These are phyloP conservation scores for Puma concolor DNA, from an alignment of 2,113 vertebrate species.

Conservation along the genomic window DNA sequence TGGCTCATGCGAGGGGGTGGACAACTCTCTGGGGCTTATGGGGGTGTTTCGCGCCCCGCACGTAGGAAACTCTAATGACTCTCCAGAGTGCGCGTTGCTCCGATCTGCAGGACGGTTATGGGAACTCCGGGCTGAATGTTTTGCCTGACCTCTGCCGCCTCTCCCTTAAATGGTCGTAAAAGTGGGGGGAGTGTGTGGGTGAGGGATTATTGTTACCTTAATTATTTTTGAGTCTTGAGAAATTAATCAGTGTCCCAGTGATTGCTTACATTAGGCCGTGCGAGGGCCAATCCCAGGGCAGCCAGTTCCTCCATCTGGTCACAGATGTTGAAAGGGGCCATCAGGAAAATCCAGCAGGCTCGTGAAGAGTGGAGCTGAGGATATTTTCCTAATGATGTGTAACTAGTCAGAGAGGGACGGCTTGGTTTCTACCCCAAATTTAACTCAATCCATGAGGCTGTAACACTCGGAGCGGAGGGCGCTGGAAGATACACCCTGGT, in stretches of 20 bases:
- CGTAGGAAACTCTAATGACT: neutral
- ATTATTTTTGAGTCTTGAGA: constrained; percentile 69
- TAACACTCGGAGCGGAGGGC: neutral
- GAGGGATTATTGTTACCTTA: constrained; percentile 61
- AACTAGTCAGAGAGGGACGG: constrained; percentile 24
- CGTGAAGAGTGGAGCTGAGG: neutral
- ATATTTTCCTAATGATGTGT: constrained; percentile 37
- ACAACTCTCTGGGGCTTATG: neutral
- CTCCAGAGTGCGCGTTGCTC: neutral
- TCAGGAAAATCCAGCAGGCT: neutral
- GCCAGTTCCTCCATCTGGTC: constrained; percentile 61
- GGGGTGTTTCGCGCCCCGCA: neutral
- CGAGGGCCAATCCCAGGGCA: neutral
- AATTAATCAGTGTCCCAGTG: constrained; percentile 73
- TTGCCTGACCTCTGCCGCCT: neutral
- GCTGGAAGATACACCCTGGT: neutral
- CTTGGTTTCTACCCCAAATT: neutral
- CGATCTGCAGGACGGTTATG: neutral
- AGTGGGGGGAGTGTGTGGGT: neutral
- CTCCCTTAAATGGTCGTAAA: constrained; percentile 30
- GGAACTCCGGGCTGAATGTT: neutral
- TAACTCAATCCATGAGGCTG: neutral
- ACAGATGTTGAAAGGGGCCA: constrained; percentile 74
- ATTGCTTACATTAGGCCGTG: constrained; percentile 51
- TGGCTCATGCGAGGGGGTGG: neutral